These are phyloP conservation scores for Drymodes brunneopygia DNA, from an alignment of 2,113 vertebrate genomes.

Conservation along the genomic window DNA sequence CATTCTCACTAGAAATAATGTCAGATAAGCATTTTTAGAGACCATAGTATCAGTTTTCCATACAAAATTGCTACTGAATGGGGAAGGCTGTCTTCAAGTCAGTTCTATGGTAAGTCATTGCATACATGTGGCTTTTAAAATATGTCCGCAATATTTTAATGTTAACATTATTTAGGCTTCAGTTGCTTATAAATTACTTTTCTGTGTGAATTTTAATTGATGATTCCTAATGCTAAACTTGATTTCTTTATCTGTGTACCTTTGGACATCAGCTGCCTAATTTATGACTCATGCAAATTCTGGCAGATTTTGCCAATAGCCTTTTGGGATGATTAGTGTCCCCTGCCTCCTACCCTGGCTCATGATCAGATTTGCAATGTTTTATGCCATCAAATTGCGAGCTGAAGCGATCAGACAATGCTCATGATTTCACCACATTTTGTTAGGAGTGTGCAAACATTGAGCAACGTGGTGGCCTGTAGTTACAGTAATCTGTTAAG, in stretches of 20 bases:
- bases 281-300: not conserved
- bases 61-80: not conserved
- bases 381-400: not conserved
- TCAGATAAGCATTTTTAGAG: conserved; percentile 3
- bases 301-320: not conserved
- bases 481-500: not conserved
- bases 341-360: not conserved
- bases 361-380: not conserved
- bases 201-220: not conserved
- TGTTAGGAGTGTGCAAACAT: not conserved
- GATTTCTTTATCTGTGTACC: not conserved
- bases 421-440: not conserved
- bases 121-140: not conserved
- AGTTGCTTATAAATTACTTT: not conserved
- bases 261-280: not conserved
- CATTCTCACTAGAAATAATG: not conserved
- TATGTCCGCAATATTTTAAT: not conserved
- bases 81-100: not conserved
- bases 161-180: not conserved
- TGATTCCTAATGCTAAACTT: not conserved
- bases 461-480: not conserved
- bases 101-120: not conserved
- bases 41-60: not conserved
- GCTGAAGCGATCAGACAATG: not conserved
- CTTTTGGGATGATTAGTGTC: not conserved